Evolutionary conservation across 2,113 vertebrate genomes (phyloP), one percentile per base, ranked within the genome.

Genomic region (Baryphthengus martii): DNA sequence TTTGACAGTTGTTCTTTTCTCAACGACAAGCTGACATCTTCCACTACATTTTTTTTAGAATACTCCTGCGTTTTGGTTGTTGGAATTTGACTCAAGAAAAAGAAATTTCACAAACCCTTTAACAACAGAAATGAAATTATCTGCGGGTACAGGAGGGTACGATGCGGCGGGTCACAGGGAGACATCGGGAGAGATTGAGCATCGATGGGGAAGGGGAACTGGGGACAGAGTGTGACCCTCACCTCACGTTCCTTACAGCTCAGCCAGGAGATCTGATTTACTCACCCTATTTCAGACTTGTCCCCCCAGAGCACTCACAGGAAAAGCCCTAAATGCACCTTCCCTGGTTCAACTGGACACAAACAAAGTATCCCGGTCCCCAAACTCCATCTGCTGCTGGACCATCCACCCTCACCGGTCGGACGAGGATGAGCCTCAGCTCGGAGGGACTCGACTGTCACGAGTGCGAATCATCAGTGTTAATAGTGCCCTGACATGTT

Each of bases 1-100:
- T 96, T 96, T 96, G 95, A 95, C 93, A 95, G 93, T 93, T 93
- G 93, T 91, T 95, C 93, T 95, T 97, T 97, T 96, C 91, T 91
- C 86, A 52, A 68, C 9, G 86, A 93, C 86, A 95, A 96, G 88
- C 89, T 94, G 93, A 93, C 88, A 80, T 77, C 92, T 95, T 93
- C 85, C 65, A 67, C 72, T 78, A 28, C 2, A 0, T 8, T 62
- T 87, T 50, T 1, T 65, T 67, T 14, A 74, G 79, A 68, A 24
- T 76, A 45, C 42, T 87, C 58, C 71, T 53, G 63, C 49, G 29
- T 28, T 87, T 71, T 19, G 33, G 24, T 25, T 66, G 24, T 33
- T 63, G n/a, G 35, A 81, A 83, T 80, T 25, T 67, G 78, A 90
- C 65, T 85, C 1, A 5, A 58, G 71, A 45, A 33, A 58, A 88